Percentiles rank a stretch among this genome's conserved stretches.
Conservation (phyloP, 2,888 invertebrate genomes). For the Plagodis pulveraria region DNA sequence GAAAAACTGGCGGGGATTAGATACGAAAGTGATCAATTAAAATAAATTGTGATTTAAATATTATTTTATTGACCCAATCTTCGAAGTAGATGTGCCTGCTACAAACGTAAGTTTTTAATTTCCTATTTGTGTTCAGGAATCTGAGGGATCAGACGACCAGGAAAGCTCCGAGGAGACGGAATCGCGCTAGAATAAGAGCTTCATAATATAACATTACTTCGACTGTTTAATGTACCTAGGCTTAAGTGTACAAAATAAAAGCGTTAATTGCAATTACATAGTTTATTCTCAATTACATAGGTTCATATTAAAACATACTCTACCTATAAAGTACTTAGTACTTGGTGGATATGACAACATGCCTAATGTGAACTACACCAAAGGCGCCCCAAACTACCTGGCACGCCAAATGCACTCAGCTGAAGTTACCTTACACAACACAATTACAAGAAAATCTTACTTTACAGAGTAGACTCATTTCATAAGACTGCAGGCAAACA, state of each 20-base stretch:
- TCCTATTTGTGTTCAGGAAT: constrained; percentile 52
- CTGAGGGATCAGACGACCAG: constrained; percentile 66
- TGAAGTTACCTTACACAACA: too few species aligned
- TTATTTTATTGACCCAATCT: too few species aligned
- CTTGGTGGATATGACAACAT: not conserved
- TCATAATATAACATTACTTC: not conserved
- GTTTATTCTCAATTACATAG: constrained; percentile 24
- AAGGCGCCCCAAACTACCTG: not conserved
- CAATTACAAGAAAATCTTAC: too few species aligned
- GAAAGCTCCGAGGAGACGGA: constrained; percentile 72
- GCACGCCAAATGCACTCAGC: not conserved
- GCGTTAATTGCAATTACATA: constrained; percentile 9
- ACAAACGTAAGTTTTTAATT: too few species aligned
- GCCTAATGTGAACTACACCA: not conserved
- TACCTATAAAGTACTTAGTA: not conserved
- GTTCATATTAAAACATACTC: constrained; percentile 6
- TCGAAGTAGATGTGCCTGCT: too few species aligned
- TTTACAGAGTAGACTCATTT: too few species aligned
- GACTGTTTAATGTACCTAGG: not conserved
- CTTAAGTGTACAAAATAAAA: constrained; percentile 21
- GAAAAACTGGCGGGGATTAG: too few species aligned
- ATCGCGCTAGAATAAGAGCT: constrained; percentile 41
- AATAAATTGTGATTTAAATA: too few species aligned
- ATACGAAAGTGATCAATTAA: too few species aligned
- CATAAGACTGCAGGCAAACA: too few species aligned